These are phyloP conservation scores for Ptychodera flava DNA, from an alignment of 35 echinoderm and acorn worm species.

Conservation along the genomic window DNA sequence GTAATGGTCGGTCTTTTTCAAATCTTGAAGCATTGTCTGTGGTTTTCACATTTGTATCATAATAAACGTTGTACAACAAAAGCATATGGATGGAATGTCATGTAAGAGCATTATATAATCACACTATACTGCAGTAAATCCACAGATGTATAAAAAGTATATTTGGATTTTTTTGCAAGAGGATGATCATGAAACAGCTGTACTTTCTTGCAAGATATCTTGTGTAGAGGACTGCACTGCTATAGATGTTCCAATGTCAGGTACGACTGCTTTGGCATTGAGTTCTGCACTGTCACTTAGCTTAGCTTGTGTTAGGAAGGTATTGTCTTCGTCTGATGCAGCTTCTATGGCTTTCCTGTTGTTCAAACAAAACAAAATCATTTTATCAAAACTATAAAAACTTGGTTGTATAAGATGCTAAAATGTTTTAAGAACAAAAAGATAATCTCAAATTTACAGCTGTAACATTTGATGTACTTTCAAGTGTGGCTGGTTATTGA, in stretches of 20 bases:
- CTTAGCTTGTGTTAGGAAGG: slow-evolving; percentile 7
- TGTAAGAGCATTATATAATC: too few species aligned
- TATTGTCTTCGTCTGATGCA: not conserved
- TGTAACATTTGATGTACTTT: not conserved
- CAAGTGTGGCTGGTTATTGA: not conserved
- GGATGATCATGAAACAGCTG: too few species aligned
- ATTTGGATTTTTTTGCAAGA: too few species aligned
- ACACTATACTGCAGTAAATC: too few species aligned
- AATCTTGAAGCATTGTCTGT: too few species aligned
- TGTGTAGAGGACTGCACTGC: too few species aligned
- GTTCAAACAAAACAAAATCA: not conserved
- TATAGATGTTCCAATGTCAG: slow-evolving; percentile 8
- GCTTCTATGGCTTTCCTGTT: slow-evolving; percentile 10
- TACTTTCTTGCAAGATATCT: too few species aligned
- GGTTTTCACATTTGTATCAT: too few species aligned
- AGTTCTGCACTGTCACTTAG: not conserved
- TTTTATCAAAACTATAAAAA: not conserved
- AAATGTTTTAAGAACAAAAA: not conserved
- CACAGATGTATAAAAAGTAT: too few species aligned
- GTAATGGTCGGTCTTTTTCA: too few species aligned
- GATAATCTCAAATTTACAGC: not conserved
- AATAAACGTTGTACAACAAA: too few species aligned
- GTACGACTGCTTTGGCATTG: not conserved
- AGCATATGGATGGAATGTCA: too few species aligned
- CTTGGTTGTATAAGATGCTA: not conserved